phyloP scores from a whole-genome alignment of 2,113 vertebrate genomes.

The Myiozetetes cayanensis region DNA sequence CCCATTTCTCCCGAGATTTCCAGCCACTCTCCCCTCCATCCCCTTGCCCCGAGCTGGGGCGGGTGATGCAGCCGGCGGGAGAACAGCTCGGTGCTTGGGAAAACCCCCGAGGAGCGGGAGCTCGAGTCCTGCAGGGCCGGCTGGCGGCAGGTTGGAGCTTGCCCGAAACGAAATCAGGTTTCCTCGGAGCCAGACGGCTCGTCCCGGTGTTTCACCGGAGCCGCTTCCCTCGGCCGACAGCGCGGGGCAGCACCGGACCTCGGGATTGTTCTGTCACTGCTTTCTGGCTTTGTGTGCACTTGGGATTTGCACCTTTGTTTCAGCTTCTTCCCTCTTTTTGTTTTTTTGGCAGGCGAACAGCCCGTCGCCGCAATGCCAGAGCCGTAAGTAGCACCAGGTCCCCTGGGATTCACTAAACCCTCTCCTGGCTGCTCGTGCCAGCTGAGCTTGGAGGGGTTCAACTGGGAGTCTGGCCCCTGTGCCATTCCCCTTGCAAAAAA shows the following conservation, averaged over 20 bases:
- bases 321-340: background rate
- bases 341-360: background rate
- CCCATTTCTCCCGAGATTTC: background rate
- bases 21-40: fast-evolving
- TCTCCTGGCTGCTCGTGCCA: fast-evolving
- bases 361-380: slow-evolving; percentile 60
- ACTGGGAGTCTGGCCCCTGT: background rate
- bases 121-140: background rate
- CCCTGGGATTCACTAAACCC: background rate
- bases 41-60: background rate
- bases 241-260: slow-evolving; percentile 27
- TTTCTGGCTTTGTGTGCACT: fast-evolving
- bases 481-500: background rate
- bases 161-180: background rate
- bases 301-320: background rate
- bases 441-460: background rate
- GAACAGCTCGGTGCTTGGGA: background rate
- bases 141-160: background rate
- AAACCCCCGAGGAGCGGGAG: background rate
- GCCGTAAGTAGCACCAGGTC: slow-evolving; percentile 61
- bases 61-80: background rate
- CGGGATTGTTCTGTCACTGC: fast-evolving
- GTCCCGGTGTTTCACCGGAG: fast-evolving
- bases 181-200: fast-evolving
- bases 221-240: background rate